Base-by-base conservation (phyloP, 2,888 invertebrate genomes). In the Drosophila cracens region DNA sequence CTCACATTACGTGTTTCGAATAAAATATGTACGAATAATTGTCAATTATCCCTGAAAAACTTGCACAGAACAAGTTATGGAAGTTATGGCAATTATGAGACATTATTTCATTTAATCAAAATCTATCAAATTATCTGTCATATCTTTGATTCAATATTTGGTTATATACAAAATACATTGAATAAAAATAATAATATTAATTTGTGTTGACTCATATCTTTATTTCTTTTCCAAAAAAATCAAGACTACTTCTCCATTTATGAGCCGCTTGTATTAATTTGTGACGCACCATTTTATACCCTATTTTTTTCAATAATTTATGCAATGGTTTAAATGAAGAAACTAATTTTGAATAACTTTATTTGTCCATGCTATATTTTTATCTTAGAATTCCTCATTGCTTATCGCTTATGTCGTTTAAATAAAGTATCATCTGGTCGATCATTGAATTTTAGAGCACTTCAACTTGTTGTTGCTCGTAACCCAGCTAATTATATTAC, bases 401-500 rank as follows among this genome's bases (percentile, higher is more conserved):
- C 46, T 7, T 2, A 7, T 7, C 46, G 46, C 2, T 13, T 25
- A 25, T 25, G 1, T 16, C 46, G 16, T 25, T 16, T 25, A 25
- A 21, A 38, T 3, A 21, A 21, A 43, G 57, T 21, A 57, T 57
- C 21, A 29, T 10, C 4, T 8, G 21, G 29, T 57, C 57, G 21
- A 21, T 40, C 10, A 31, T 31, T 57, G 29, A 3, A 29, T 21
- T 21, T 3, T 2, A 10, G 2, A 57, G 13, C 4, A 34, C n/a
- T 34, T 43, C 2, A 36, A 21, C 48, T 34, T 48, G 46, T 51
- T 48, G 27, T 36, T 61, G 63, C 18, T 62, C 38, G 59, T 36
- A 38, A 31, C 27, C n/a, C 56, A 76, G 49, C 62, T 81, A 74
- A 74, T 74, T 81, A 65, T 34, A 68, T 70, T 70, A 68, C 43